Evolutionary conservation across 2,888 invertebrate genomes (phyloP), one percentile per base, ranked within the genome.

Genomic region (Dasysyrphus albostriatus): DNA sequence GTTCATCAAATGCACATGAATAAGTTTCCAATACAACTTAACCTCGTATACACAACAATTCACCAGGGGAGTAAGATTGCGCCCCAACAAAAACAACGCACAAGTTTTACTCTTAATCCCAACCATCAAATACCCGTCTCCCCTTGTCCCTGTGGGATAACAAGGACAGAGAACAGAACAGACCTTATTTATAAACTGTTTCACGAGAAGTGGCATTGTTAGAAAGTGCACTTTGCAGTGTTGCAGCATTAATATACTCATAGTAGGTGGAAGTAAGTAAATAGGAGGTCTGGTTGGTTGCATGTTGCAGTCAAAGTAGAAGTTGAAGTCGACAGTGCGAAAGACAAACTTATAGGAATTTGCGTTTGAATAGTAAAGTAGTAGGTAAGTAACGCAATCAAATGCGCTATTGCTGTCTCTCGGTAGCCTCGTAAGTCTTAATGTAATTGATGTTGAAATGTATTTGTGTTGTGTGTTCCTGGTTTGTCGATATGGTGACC

Each of bases 371-470:
- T 67, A 19, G 14, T 37, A 19, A 67, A 37, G 34, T 87, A 37
- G 65, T 83, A 79, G 75, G 83, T 73, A 79, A 78, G 87, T 73
- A 78, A 74, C 51, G 70, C 79, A 83, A 83, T 87, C 59, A 81
- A 84, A 84, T 81, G 44, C 59, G 65, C 54, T 87, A 24, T 24
- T 81, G 51, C 84, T 74, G 75, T 75, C 74, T 69, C 61, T 49
- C 19, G 14, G 32, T 32, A 32, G 19, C 37, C 19, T 37, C 9
- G 24, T n/a, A 6, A 32, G 32, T 32, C 32, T 5, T 32, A 12
- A 16, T 8, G 34, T 81, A 83, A 87, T 83, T 79, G 75, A 75
- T 87, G 83, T 75, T 44, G 37, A 63, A 61, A 74, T 74, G 63
- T 34, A 37, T 49, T 49, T 75, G 67, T 32, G 32, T 14, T 65